Conservation (phyloP, 2,888 invertebrate species). For the Flabesymbios commensalis region DNA sequence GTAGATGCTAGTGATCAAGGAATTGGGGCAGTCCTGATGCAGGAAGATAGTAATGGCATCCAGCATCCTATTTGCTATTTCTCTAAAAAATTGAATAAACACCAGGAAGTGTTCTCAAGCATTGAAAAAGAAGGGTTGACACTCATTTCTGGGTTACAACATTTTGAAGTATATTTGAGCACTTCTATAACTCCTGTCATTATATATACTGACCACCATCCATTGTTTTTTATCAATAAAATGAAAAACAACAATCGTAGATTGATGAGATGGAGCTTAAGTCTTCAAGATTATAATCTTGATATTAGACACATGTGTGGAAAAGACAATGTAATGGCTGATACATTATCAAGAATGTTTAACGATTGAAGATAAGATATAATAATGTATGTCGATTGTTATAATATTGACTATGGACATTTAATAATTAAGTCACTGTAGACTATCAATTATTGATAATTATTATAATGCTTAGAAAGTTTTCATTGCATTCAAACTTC, state of each 20-base stretch:
- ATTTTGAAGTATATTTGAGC: conserved; percentile 17
- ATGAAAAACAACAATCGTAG: conserved; percentile 7
- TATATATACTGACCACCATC: conserved; percentile 3
- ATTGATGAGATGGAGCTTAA: conserved; percentile 3
- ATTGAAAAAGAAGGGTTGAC: conserved; percentile 19
- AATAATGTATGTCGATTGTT: too few species aligned
- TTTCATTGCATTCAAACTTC: too few species aligned
- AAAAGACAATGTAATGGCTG: conserved; percentile 1
- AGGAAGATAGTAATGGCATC: not conserved
- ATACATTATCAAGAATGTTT: not conserved
- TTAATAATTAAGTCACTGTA: too few species aligned
- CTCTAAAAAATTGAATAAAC: conserved; percentile 8
- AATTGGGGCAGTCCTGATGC: not conserved
- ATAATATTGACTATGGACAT: too few species aligned
- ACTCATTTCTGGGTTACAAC: conserved; percentile 12
- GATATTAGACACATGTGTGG: not conserved
- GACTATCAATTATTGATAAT: too few species aligned
- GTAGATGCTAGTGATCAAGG: conserved; percentile 7
- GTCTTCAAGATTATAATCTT: not conserved
- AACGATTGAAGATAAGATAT: too few species aligned
- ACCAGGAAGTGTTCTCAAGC: too few species aligned
- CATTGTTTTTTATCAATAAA: not conserved
- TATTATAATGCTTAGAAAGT: too few species aligned
- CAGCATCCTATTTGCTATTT: conserved; percentile 8
- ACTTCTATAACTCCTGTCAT: not conserved